Percentiles rank a stretch among this genome's conserved stretches.
Evolutionary conservation across 2,113 vertebrate genomes (phyloP).

Genomic region (Anser brachyrhynchus): DNA sequence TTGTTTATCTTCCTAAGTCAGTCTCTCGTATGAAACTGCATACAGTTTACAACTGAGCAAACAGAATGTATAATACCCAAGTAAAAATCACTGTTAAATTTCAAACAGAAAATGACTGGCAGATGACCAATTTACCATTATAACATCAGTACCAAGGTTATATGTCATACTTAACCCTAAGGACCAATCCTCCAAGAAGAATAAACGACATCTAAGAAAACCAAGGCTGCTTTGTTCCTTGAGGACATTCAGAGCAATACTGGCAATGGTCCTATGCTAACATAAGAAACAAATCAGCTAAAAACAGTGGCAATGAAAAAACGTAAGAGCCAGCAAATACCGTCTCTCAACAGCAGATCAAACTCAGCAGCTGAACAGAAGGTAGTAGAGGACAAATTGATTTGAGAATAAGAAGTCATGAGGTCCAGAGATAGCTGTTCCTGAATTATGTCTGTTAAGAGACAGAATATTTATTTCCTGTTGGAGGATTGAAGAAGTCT

Average conservation of each 20-base stretch:
- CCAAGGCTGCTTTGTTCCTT: background rate
- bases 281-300: background rate
- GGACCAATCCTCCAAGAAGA: background rate
- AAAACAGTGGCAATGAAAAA: background rate
- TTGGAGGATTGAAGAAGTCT: background rate
- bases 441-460: background rate
- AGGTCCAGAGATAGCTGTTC: background rate
- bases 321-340: background rate
- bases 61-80: background rate
- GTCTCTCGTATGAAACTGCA: background rate
- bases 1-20: background rate
- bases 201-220: background rate
- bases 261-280: background rate
- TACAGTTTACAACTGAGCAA: background rate
- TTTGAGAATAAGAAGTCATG: background rate
- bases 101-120: background rate
- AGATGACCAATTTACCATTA: background rate
- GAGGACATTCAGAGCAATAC: background rate
- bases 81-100: background rate
- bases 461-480: background rate
- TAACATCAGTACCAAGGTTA: background rate
- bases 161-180: background rate
- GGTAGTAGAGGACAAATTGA: background rate
- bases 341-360: background rate
- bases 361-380: constrained; percentile 25